Conservation (phyloP, 2,888 invertebrate species). For the Calameuta idolon region DNA sequence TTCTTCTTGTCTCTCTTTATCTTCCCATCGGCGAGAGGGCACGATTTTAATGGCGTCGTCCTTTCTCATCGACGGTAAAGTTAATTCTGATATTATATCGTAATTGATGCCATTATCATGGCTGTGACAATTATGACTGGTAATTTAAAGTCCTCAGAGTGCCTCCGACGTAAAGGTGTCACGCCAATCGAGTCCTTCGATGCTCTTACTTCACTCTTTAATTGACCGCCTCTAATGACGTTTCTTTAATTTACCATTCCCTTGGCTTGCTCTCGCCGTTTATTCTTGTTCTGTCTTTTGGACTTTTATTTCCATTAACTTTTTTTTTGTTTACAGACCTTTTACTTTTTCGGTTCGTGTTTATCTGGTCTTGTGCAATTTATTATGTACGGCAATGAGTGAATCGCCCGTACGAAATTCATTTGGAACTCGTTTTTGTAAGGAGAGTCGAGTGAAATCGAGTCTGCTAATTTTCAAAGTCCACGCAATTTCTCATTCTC, state of each 20-base stretch:
- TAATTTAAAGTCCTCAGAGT: not conserved
- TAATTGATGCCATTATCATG: slow-evolving; percentile 12
- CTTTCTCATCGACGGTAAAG: not conserved
- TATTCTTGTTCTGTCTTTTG: not conserved
- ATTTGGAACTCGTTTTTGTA: not conserved
- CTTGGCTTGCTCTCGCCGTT: not conserved
- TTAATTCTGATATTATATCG: slow-evolving; percentile 5
- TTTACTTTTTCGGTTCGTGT: not conserved
- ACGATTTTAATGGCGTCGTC: not conserved
- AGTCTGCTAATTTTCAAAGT: slow-evolving; percentile 8
- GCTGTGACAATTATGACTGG: slow-evolving; percentile 1
- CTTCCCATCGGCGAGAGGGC: not conserved
- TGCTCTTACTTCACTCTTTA: not conserved
- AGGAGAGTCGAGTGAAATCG: not conserved
- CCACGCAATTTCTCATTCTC: slow-evolving; percentile 6
- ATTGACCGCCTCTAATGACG: not conserved
- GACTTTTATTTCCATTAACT: not conserved
- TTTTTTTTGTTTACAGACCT: not conserved
- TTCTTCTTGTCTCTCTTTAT: not conserved
- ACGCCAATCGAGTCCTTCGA: not conserved
- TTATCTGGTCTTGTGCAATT: not conserved
- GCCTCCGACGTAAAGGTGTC: not conserved
- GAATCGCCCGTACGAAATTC: not conserved
- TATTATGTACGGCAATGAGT: not conserved
- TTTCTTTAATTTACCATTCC: not conserved